Evolutionary conservation across 92 coral and sea anemone genomes (phyloP).

Genomic region (Meandrina meandrites): DNA sequence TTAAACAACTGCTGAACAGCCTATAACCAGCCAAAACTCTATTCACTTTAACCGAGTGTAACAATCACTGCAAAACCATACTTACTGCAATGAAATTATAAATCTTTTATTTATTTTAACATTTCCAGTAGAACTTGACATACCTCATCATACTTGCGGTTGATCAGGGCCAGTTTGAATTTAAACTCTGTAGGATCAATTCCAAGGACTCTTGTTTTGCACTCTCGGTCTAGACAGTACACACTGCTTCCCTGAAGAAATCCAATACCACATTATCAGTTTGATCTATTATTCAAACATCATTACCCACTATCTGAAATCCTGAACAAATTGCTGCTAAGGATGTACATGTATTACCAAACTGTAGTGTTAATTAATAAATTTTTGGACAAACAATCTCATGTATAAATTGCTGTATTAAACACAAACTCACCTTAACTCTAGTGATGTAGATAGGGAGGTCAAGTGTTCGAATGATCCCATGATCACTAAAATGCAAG

Average conservation of each 20-base stretch:
- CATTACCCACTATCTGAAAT: background rate
- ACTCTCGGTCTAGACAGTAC: constrained; percentile 95
- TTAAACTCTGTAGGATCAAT: constrained; percentile 99
- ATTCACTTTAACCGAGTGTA: too few relatives aligned
- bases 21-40: too few relatives aligned
- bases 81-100: too few relatives aligned
- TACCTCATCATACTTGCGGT: constrained; percentile 98
- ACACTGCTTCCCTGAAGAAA: constrained; percentile 90
- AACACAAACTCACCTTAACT: constrained; percentile 79
- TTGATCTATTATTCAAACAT: background rate
- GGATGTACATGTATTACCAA: too few relatives aligned
- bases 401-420: background rate
- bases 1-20: too few relatives aligned
- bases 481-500: constrained; percentile 78
- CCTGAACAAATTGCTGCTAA: background rate
- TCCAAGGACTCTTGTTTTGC: constrained; percentile 96
- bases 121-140: background rate
- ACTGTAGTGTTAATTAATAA: too few relatives aligned
- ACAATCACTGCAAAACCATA: too few relatives aligned
- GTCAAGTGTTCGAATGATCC: constrained; percentile 96
- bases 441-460: constrained; percentile 98
- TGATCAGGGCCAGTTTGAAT: constrained; percentile 91
- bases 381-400: background rate
- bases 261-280: background rate
- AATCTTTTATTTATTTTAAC: too few relatives aligned